These are phyloP conservation scores for Operophtera brumata DNA, from an alignment of 2,888 invertebrate species.

Conservation along the genomic window DNA sequence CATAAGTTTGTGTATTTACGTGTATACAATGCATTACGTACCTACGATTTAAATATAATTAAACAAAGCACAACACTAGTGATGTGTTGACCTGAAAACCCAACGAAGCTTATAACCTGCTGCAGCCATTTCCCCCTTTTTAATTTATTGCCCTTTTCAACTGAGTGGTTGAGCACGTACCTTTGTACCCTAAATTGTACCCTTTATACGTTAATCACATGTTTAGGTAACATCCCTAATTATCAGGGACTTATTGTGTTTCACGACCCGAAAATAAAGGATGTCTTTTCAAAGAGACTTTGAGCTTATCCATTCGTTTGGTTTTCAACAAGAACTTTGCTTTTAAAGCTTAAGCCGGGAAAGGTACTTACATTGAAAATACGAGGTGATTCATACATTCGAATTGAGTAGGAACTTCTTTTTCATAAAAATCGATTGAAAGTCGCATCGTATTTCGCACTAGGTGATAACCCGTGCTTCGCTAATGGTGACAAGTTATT, in stretches of 20 bases:
- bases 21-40: too few species aligned
- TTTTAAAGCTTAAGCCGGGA: too few species aligned
- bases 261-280: slow-evolving; percentile 14
- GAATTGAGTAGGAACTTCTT: background rate
- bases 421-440: background rate
- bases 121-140: slow-evolving; percentile 36
- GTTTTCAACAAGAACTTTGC: slow-evolving; percentile 6
- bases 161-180: slow-evolving; percentile 18
- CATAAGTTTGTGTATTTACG: too few species aligned
- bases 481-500: too few species aligned
- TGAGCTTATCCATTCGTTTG: background rate
- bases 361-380: background rate
- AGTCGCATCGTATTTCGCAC: background rate
- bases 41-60: background rate
- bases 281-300: background rate
- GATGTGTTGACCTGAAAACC: slow-evolving; percentile 25
- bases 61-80: slow-evolving; percentile 2
- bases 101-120: slow-evolving; percentile 34
- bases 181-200: background rate
- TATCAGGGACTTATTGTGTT: slow-evolving; percentile 18
- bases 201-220: slow-evolving; percentile 13
- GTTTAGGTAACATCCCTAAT: slow-evolving; percentile 23
- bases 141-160: slow-evolving; percentile 35
- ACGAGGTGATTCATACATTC: background rate
- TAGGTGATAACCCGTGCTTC: too few species aligned